A percentile compares a stretch with the other conserved stretches of the same genome.
Conservation (phyloP, 37 sponge, comb jelly and placozoan species). For the Bolinopsis microptera region DNA sequence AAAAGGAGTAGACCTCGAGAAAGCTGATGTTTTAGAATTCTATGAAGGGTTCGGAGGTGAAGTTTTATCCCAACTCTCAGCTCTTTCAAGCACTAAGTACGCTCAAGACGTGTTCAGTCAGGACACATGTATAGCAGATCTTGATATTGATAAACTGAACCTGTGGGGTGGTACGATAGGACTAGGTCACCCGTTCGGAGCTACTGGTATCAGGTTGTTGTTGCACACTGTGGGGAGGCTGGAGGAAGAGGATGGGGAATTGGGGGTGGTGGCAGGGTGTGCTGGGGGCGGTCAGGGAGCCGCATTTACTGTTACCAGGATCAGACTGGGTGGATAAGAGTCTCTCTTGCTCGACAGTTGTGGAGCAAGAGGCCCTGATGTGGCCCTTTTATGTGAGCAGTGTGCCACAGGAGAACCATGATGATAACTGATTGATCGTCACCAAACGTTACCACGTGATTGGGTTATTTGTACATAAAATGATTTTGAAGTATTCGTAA, state of each 20-base stretch:
- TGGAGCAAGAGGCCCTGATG: no score
- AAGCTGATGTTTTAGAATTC: slow-evolving; percentile 16
- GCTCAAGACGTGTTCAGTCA: neutral
- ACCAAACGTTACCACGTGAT: no score
- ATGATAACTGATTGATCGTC: no score
- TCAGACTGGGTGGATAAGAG: neutral
- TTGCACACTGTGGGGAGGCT: slow-evolving; percentile 17
- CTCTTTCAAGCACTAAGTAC: neutral
- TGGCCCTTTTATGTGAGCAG: neutral
- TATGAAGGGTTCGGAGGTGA: slow-evolving; percentile 64
- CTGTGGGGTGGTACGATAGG: slow-evolving; percentile 49
- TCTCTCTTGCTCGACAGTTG: neutral
- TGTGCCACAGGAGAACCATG: neutral
- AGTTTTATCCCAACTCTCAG: slow-evolving; percentile 23
- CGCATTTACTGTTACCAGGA: neutral
- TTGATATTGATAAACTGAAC: slow-evolving; percentile 9
- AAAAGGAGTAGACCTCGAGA: neutral
- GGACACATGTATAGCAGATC: slow-evolving; percentile 10
- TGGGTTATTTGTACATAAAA: no score
- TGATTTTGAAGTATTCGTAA: no score
- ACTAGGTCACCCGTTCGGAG: slow-evolving; percentile 49
- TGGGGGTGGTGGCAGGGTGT: slow-evolving; percentile 36
- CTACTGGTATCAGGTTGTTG: slow-evolving; percentile 50
- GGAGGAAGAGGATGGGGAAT: neutral
- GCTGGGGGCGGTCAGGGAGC: slow-evolving; percentile 57